Evolutionary conservation across 2,797 vertebrate species (phyloP), one percentile per base, ranked within the genome.

Genomic region (Rachycentron canadum): DNA sequence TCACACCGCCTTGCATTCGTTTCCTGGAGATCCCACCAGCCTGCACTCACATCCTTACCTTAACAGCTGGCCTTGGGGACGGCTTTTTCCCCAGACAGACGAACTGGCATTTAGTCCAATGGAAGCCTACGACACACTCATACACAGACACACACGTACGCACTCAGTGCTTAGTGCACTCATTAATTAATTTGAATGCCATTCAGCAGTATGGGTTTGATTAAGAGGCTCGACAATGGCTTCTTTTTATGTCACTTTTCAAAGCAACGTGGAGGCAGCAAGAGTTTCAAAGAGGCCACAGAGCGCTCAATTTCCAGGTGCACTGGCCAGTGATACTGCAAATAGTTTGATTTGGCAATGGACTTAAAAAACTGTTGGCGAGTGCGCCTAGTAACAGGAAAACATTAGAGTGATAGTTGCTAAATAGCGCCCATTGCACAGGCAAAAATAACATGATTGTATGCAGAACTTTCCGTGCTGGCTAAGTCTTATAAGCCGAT

Each of bases 301-400:
- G 14, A 70, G 47, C 60, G 69, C 23, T 28, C 19, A 66, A 62
- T 69, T 86, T 81, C 62, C 58, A 81, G 75, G 78, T 74, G 78
- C 45, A 72, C 26, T 57, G 69, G 76, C 66, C 28, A 52, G 57
- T 41, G 25, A 75, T 69, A 61, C 17, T 26, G n/a, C 3, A 38
- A 58, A 60, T 52, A 78, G 49, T 85, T 73, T 78, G 14, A 69
- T 76, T 68, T 89, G 83, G 85, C 75, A 79, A 68, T 21, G 25
- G 53, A 69, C 47, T 17, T n/a, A 21, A 69, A 65, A 73, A 60
- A 87, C 10, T 34, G 58, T 71, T 72, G 62, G 63, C 59, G 52
- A 50, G 70, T 63, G 52, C 72, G 69, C 28, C 34, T 6, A 4
- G 47, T 16, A 45, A 73, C 34, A 7, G 25, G 8, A 38, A 61